A percentile compares a stretch with the other conserved stretches of the same genome.
Conservation (phyloP, 1,140 invertebrate genomes). For the Eueides isabella region DNA sequence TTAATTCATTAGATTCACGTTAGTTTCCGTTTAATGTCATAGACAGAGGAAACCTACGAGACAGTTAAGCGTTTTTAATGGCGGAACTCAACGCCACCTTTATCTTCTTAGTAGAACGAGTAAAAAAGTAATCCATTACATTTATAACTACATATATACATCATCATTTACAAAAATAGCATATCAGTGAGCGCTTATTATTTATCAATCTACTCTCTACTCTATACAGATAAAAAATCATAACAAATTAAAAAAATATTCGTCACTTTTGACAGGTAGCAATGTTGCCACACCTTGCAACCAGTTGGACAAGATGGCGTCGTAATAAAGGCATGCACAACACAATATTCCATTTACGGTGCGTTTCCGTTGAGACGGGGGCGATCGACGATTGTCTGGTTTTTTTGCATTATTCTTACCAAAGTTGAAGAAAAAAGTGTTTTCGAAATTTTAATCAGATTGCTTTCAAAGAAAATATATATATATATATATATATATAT, state of each 20-base stretch:
- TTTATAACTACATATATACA: no score
- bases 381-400: constrained; percentile 22
- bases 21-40: no score
- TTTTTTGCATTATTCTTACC: constrained; percentile 25
- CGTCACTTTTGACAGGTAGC: constrained; percentile 25
- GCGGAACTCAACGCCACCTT: no score
- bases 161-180: not conserved
- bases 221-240: not conserved
- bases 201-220: not conserved
- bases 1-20: no score
- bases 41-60: no score
- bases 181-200: not conserved
- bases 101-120: no score
- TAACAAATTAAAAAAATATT: constrained; percentile 6
- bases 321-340: constrained; percentile 44
- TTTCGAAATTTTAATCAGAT: not conserved
- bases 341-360: constrained; percentile 49
- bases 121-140: not conserved
- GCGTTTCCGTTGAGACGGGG: constrained; percentile 44
- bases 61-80: no score
- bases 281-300: constrained; percentile 31
- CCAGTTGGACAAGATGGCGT: constrained; percentile 36
- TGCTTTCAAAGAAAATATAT: no score
- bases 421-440: not conserved
- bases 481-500: no score